Percentiles rank a stretch among this genome's conserved stretches.
These are phyloP conservation scores for Chiloscyllium plagiosum DNA, from an alignment of 2,113 vertebrate genomes.

Conservation along the genomic window DNA sequence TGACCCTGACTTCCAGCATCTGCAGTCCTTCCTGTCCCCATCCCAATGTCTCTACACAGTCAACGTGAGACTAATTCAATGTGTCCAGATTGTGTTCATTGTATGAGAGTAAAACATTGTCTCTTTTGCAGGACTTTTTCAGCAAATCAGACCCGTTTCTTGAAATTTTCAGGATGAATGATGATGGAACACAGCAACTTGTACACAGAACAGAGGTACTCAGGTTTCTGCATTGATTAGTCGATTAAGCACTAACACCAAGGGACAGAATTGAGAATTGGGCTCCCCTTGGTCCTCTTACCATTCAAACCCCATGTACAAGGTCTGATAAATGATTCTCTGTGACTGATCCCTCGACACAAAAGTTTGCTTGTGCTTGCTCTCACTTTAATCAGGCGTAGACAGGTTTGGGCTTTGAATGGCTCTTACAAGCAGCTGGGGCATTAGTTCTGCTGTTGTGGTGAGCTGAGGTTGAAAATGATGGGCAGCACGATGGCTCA, in stretches of 20 bases:
- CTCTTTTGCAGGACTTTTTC: slow-evolving; percentile 85
- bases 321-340: neutral
- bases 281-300: neutral
- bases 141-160: slow-evolving; percentile 96
- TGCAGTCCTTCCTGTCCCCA: too few species aligned
- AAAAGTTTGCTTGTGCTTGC: neutral
- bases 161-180: slow-evolving; percentile 91
- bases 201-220: slow-evolving; percentile 93
- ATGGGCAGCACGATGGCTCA: too few species aligned
- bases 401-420: neutral
- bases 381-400: neutral
- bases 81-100: neutral
- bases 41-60: neutral
- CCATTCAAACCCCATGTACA: neutral
- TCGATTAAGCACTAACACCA: neutral
- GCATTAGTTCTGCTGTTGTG: too few species aligned
- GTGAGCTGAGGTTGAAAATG: too few species aligned
- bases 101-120: neutral
- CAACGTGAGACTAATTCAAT: neutral
- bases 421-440: neutral
- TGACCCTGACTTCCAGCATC: too few species aligned
- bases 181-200: slow-evolving; percentile 87
- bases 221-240: neutral
- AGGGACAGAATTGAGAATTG: neutral
- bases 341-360: neutral